These are phyloP conservation scores for Sebastiscus albofasciatus DNA, from an alignment of 2,797 vertebrate species.

Conservation along the genomic window DNA sequence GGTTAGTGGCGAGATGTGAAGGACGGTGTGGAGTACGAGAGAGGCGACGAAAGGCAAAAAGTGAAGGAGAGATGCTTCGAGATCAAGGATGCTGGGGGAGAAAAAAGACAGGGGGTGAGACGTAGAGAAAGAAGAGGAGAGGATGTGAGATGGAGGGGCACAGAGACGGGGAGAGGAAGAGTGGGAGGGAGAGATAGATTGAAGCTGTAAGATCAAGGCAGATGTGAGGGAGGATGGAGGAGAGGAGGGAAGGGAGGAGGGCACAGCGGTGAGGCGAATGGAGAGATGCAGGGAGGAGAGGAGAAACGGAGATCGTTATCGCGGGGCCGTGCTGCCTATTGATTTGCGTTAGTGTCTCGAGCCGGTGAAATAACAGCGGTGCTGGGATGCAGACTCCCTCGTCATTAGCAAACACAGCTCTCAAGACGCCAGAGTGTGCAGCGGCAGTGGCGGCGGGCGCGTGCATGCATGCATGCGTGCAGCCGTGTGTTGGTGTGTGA, in stretches of 20 bases:
- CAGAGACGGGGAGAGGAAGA: slow-evolving; percentile 49
- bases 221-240: slow-evolving; percentile 57
- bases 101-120: slow-evolving; percentile 15
- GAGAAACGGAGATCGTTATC: slow-evolving; percentile 74
- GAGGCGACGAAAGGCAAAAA: slow-evolving; percentile 40
- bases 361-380: slow-evolving; percentile 68
- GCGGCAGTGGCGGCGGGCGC: background rate
- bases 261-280: slow-evolving; percentile 46
- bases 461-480: background rate
- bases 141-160: slow-evolving; percentile 59
- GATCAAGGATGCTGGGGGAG: slow-evolving; percentile 51
- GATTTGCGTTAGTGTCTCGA: slow-evolving; percentile 73
- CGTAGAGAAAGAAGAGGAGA: slow-evolving; percentile 14
- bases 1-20: slow-evolving; percentile 37
- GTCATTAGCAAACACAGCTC: slow-evolving; percentile 64
- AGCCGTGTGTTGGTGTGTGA: slow-evolving; percentile 23
- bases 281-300: slow-evolving; percentile 67
- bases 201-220: slow-evolving; percentile 73
- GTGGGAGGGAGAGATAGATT: slow-evolving; percentile 57
- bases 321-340: slow-evolving; percentile 70
- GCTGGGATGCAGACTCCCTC: slow-evolving; percentile 63
- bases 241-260: background rate
- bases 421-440: slow-evolving; percentile 23
- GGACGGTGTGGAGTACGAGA: slow-evolving; percentile 19
- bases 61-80: slow-evolving; percentile 42